Evolutionary conservation across 1,140 invertebrate species (phyloP), one percentile per base, ranked within the genome.

Genomic region (Hyles vespertilio): DNA sequence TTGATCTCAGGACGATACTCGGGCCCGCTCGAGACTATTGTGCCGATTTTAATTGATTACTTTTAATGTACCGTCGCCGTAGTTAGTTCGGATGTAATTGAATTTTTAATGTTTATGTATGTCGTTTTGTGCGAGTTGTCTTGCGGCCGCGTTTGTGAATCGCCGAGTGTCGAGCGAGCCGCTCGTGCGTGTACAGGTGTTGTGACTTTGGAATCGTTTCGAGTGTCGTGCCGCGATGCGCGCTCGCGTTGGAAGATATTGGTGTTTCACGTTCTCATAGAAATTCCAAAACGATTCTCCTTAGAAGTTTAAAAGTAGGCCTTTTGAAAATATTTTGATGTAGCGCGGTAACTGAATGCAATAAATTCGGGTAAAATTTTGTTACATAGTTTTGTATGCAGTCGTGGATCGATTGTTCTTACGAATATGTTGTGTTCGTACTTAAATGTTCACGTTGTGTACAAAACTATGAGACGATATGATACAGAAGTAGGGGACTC

Each of bases 1-100:
- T 75, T 88, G 85, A 86, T 88, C 83, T 88, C 83, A 88, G 81
- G 77, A 84, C 77, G 79, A 84, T 85, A 83, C 83, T 86, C 81
- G 82, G 79, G 85, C 83, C 83, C 74, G 75, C 61, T 79, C 79
- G 81, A 81, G 63, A 63, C 70, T 72, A 70, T 65, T 76, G 76
- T 67, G 56, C 77, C 81, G 81, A 75, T 74, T 75, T 75, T 70
- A 70, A 72, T 70, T 72, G 43, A 63, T 77, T 77, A 79, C 64
- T 77, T 74, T 80, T 77, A 72, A 74, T 77, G 70, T 78, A 78
- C 61, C 77, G 77, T 79, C 85, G 59, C 74, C 59, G 81, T 84
- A 83, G 81, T 83, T 72, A 45, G 34, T 56, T 77, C 65, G 68
- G 67, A 80, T 69, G 77, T 84, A 84, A 74, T 84, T 84, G 74